phyloP scores from a whole-genome alignment of 2,888 invertebrate genomes.

The Andrena trimmerana region DNA sequence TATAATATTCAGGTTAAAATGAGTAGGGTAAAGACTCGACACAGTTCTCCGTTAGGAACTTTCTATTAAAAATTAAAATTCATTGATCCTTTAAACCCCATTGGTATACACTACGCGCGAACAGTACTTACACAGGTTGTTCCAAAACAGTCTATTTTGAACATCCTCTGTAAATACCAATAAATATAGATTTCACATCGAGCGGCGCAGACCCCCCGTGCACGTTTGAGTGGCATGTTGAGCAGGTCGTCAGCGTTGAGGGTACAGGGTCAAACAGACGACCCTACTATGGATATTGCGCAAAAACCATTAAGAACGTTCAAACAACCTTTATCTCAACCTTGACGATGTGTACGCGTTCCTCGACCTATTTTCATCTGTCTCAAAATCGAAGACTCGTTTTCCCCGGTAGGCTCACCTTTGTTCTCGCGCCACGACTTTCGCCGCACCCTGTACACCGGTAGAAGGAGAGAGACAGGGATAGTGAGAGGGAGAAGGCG shows the following conservation, averaged over 20 bases:
- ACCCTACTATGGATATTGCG: neutral
- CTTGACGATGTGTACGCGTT: neutral
- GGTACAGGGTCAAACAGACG: neutral
- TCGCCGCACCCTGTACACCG: constrained; percentile 46
- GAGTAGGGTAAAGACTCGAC: no score
- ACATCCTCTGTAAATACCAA: constrained; percentile 16
- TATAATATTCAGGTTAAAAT: no score
- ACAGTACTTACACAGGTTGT: no score
- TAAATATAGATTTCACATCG: constrained; percentile 26
- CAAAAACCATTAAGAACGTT: constrained; percentile 3
- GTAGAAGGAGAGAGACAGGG: constrained; percentile 23
- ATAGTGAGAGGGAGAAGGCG: constrained; percentile 9
- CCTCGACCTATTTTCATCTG: constrained; percentile 10
- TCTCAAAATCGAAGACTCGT: constrained; percentile 3
- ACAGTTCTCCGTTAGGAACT: no score
- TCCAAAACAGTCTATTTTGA: neutral
- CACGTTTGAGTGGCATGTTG: constrained; percentile 5
- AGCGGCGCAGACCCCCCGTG: neutral
- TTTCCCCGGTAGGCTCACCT: constrained; percentile 3
- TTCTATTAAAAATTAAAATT: no score
- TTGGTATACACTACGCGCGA: no score
- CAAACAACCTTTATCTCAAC: neutral
- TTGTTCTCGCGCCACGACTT: constrained; percentile 28
- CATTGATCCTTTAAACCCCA: no score
- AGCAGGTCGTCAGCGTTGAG: constrained; percentile 17